These are phyloP conservation scores for Stichopus horrens DNA, from an alignment of 53 echinoderm and acorn worm species.

Conservation along the genomic window DNA sequence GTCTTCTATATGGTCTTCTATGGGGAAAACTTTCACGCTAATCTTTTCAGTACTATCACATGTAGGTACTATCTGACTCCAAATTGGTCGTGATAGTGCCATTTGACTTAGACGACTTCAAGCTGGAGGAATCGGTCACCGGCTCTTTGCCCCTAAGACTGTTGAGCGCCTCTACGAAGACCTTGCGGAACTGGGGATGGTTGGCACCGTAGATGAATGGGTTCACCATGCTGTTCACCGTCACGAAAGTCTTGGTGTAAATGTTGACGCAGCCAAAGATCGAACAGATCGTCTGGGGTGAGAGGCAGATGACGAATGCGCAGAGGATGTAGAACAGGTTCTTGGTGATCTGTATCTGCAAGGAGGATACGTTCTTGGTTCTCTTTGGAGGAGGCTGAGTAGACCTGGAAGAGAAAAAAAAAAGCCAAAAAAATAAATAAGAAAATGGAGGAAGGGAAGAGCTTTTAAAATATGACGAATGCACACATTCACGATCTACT, in stretches of 20 bases:
- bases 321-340: slow-evolving; percentile 36
- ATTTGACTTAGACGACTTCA: neutral
- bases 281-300: slow-evolving; percentile 28
- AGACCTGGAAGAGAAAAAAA: neutral
- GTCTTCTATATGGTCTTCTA: too few species aligned
- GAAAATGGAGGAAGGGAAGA: neutral
- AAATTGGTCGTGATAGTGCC: neutral
- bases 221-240: slow-evolving; percentile 29
- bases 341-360: slow-evolving; percentile 30
- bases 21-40: too few species aligned
- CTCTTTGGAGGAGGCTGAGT: neutral
- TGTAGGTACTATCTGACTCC: neutral
- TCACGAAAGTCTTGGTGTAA: slow-evolving; percentile 29
- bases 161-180: neutral
- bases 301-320: slow-evolving; percentile 29
- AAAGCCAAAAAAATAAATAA: neutral
- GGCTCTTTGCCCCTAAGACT: neutral
- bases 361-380: neutral
- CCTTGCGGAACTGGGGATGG: slow-evolving; percentile 22
- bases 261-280: slow-evolving; percentile 15
- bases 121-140: too few species aligned
- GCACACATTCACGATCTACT: too few species aligned
- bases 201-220: slow-evolving; percentile 14
- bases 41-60: neutral
- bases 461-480: too few species aligned